Conservation (phyloP, 2,113 vertebrate species). For the Channa maculata region DNA sequence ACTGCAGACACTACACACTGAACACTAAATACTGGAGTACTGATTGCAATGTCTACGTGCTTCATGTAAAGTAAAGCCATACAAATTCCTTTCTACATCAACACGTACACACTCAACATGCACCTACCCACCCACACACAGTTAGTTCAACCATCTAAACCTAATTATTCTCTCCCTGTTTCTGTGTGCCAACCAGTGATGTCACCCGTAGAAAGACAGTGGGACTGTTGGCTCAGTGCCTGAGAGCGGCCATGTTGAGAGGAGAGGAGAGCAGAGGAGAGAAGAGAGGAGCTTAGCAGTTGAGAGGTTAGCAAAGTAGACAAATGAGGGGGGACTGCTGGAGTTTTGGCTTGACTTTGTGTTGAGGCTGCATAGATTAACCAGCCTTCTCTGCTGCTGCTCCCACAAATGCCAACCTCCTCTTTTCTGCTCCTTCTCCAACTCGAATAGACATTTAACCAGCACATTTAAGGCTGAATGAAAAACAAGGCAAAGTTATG, state of each 20-base stretch:
- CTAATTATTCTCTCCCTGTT: constrained; percentile 79
- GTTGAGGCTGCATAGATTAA: constrained; percentile 64
- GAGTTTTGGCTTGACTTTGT: constrained; percentile 62
- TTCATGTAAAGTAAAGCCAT: constrained; percentile 58
- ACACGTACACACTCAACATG: constrained; percentile 50
- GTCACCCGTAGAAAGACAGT: constrained; percentile 79
- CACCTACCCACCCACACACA: constrained; percentile 41
- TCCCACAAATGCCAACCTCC: constrained; percentile 45
- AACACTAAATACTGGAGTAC: constrained; percentile 3
- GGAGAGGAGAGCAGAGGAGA: constrained; percentile 22
- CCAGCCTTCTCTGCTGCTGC: constrained; percentile 47
- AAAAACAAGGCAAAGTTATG: constrained; percentile 68
- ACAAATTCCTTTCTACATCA: constrained; percentile 70
- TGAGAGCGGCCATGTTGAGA: constrained; percentile 42
- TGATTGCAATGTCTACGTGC: constrained; percentile 62
- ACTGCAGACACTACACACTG: too few species aligned
- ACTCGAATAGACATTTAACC: constrained; percentile 54
- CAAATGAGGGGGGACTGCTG: constrained; percentile 44
- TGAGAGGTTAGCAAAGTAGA: constrained; percentile 50
- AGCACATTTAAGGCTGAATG: constrained; percentile 67
- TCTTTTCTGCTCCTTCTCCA: constrained; percentile 40
- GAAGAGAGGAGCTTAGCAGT: constrained; percentile 41
- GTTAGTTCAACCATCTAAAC: constrained; percentile 75
- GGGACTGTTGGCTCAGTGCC: constrained; percentile 73
- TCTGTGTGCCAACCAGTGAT: constrained; percentile 81